Base-by-base conservation (phyloP, 2,888 invertebrate genomes). In the Platycnemis pennipes region DNA sequence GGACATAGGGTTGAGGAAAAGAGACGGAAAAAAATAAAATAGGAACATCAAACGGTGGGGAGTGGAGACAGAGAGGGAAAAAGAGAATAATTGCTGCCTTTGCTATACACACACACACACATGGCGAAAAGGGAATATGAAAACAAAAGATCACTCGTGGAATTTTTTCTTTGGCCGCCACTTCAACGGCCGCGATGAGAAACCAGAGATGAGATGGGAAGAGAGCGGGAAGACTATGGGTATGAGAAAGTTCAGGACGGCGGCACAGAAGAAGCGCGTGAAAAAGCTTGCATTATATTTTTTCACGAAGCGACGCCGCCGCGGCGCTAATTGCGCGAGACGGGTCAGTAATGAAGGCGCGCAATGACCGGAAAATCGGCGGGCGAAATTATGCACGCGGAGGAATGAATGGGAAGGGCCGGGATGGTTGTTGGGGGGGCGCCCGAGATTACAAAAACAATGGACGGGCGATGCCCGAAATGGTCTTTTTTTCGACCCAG, bases 261-360 rank as follows among this genome's bases (percentile, higher is more conserved):
- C 49, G 49, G 49, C 49, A 49, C 49, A 11, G 49, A 49, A 49
- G 49, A 49, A 49, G 49, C 49, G 19, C 49, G 11, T 11, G 49
- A 19, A 19, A 63, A 26, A 37, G 31, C 16, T 77, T 77, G 26
- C 63, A 63, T 63, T 22, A 63, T 77, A 11, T 77, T 77, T 77
- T n/a, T 77, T 37, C 37, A 37, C 77, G 77, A 16, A 37, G 11
- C 77, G 26, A 63, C 91, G 63, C 8, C 77, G 26, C 91, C 91
- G 63, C 89, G 89, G 53, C 63, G 91, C 91, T 91, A 91, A 91
- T 91, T 63, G 91, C 42, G 53, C 44, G 63, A 42, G 69, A 22
- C 26, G 63, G 44, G 22, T 44, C 56, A 69, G 49, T 63, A 44
- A 49, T 49, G 44, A 44, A 91, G 42, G 19, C 16, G 69, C 19